phyloP scores from a whole-genome alignment of 92 coral and sea anemone genomes.

The Palythoa grandiflora region DNA sequence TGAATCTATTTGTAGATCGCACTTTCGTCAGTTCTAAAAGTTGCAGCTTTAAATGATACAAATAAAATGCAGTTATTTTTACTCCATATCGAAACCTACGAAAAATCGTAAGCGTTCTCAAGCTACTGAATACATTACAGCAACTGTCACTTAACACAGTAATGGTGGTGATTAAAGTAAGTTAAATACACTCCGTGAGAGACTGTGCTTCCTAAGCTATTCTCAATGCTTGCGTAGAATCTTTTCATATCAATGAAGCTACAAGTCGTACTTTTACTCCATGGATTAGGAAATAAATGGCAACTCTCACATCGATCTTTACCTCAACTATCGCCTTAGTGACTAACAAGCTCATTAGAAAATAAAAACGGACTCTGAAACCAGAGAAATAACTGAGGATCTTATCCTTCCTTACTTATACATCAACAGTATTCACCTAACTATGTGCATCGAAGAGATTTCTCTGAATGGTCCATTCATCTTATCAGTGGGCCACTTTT shows the following conservation, averaged over 20 bases:
- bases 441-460: constrained; percentile 12
- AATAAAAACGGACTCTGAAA: constrained; percentile 22
- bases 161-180: not conserved
- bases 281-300: constrained; percentile 6
- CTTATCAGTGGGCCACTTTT: constrained; percentile 40
- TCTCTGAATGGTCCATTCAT: constrained; percentile 29
- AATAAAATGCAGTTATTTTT: not conserved
- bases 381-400: constrained; percentile 32
- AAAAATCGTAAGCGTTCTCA: not conserved
- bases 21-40: not conserved
- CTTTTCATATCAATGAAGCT: constrained; percentile 8
- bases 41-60: not conserved
- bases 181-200: not conserved
- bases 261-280: not conserved
- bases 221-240: not conserved
- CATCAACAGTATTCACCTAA: constrained; percentile 26
- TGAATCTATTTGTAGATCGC: too few species aligned
- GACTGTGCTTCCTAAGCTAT: not conserved
- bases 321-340: constrained; percentile 12
- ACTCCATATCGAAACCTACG: not conserved
- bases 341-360: constrained; percentile 8
- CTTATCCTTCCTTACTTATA: constrained; percentile 29
- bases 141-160: not conserved
- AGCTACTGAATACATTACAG: not conserved
- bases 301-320: not conserved